A percentile compares a stretch with the other conserved stretches of the same genome.
These are phyloP conservation scores for Rynchops niger DNA, from an alignment of 2,113 vertebrate genomes.

Conservation along the genomic window DNA sequence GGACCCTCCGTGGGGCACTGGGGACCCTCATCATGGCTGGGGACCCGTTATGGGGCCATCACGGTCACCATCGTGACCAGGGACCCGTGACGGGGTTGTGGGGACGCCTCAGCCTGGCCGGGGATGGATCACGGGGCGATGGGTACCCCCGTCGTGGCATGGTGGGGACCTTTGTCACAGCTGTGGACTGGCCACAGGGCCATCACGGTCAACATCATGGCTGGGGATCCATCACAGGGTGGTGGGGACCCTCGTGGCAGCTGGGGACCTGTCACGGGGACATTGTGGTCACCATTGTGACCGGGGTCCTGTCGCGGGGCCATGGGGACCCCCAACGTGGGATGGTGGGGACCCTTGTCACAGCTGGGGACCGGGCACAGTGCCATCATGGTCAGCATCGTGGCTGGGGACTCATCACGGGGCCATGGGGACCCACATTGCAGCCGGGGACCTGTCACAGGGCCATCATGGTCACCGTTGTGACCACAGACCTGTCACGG, in stretches of 20 bases:
- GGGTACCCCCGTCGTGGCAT: too few species aligned
- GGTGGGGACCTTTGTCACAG: background rate
- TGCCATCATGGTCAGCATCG: background rate
- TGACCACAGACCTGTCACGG: background rate
- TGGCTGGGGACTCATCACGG: background rate
- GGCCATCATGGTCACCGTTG: too few species aligned
- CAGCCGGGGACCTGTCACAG: too few species aligned
- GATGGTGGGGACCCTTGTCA: background rate
- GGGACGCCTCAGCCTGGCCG: too few species aligned
- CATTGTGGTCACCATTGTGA: background rate
- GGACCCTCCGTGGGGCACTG: fast-evolving
- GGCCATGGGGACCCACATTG: too few species aligned
- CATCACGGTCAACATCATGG: too few species aligned
- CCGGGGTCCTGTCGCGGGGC: background rate
- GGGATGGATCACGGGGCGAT: background rate
- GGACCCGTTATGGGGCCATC: background rate
- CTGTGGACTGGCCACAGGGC: background rate
- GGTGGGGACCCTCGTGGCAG: background rate
- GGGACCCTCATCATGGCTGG: background rate
- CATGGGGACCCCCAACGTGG: background rate
- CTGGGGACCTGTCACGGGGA: background rate
- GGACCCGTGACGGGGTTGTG: background rate
- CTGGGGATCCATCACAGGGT: background rate
- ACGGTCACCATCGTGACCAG: background rate
- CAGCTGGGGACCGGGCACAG: background rate